phyloP scores from a whole-genome alignment of 2,113 vertebrate species.

The Felis chaus region DNA sequence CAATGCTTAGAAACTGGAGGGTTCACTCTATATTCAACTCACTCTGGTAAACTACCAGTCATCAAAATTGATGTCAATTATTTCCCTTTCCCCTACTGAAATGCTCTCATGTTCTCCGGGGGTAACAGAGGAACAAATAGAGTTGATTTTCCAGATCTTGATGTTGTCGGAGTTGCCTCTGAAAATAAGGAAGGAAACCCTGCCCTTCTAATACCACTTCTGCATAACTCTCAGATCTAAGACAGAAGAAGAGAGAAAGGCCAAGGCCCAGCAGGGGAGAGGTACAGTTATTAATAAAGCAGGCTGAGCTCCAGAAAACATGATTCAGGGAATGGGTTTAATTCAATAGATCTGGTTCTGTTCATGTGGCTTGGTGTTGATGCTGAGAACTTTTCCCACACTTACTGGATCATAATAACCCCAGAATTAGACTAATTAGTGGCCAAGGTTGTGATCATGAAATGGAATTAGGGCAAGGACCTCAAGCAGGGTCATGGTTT shows the following conservation, averaged over 20 bases:
- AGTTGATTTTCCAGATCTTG: neutral
- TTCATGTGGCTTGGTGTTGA: neutral
- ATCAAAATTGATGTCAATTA: neutral
- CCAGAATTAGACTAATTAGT: neutral
- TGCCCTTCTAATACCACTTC: neutral
- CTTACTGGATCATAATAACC: neutral
- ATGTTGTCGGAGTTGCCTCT: neutral
- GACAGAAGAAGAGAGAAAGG: neutral
- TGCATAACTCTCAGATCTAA: neutral
- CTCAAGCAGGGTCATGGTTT: neutral
- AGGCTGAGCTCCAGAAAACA: neutral
- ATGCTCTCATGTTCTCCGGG: neutral
- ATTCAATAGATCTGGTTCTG: neutral
- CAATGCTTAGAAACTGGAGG: neutral
- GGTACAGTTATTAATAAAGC: neutral
- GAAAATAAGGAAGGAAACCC: slow-evolving; percentile 46
- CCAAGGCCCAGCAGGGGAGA: neutral
- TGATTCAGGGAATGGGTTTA: neutral
- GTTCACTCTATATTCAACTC: neutral
- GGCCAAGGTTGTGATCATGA: neutral
- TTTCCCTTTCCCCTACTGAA: neutral
- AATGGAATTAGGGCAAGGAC: neutral
- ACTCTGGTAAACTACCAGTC: neutral
- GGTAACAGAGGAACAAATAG: neutral
- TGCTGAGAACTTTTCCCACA: neutral